Conservation (phyloP, 2,113 vertebrate genomes). For the Hippocampus guttulatus region DNA sequence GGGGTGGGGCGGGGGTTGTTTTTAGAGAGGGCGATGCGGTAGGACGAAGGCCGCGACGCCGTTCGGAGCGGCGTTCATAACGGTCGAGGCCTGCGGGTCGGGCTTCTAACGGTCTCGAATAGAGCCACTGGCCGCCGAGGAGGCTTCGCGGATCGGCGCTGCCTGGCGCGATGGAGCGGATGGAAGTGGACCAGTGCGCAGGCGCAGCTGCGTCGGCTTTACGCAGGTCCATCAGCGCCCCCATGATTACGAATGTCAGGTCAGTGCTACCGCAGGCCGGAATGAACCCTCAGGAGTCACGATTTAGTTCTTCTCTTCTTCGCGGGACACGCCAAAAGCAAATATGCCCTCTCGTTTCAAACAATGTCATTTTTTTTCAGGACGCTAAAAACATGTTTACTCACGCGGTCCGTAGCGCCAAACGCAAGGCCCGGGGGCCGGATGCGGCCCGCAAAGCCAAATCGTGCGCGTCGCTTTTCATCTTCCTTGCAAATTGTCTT, state of each 20-base stretch:
- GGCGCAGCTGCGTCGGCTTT: conserved; percentile 71
- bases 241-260: conserved; percentile 79
- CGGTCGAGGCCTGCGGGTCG: conserved; percentile 73
- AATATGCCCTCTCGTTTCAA: no score
- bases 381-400: no score
- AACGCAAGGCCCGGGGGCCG: no score
- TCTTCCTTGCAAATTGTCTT: no score
- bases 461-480: no score
- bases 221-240: conserved; percentile 78
- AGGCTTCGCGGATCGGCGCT: conserved; percentile 39
- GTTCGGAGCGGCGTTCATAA: conserved; percentile 40
- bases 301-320: no score
- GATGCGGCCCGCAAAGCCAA: no score
- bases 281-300: neutral
- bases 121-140: conserved; percentile 41
- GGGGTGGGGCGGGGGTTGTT: no score
- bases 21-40: conserved; percentile 50
- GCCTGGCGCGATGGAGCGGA: conserved; percentile 69
- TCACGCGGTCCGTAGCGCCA: no score
- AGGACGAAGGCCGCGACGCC: conserved; percentile 18
- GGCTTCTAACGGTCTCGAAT: conserved; percentile 74
- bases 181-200: conserved; percentile 81
- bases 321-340: no score
- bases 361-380: no score
- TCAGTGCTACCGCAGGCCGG: conserved; percentile 46